Evolutionary conservation across 2,113 vertebrate genomes (phyloP).

Genomic region (Plestiodon gilberti): DNA sequence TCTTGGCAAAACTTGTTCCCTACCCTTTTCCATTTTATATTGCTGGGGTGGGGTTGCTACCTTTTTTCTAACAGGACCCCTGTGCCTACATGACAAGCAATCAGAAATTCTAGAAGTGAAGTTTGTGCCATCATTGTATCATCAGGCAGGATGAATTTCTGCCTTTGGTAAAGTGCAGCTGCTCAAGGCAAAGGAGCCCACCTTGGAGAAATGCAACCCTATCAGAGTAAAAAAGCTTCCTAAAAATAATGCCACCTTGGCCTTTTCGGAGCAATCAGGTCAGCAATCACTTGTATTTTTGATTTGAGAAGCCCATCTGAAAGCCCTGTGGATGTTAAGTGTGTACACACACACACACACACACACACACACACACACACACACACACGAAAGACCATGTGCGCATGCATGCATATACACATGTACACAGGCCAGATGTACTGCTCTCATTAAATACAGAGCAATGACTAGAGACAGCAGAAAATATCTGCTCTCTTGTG

Average conservation of each 20-base stretch:
- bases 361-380: too few relatives aligned
- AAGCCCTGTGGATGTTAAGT: too few relatives aligned
- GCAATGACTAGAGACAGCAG: background rate
- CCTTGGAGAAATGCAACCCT: background rate
- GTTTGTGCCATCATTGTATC: background rate
- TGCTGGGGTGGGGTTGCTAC: background rate
- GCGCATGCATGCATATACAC: too few relatives aligned
- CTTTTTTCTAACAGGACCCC: background rate
- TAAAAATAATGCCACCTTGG: background rate
- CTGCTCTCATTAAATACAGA: background rate
- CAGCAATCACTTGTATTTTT: background rate
- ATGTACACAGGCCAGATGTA: too few relatives aligned
- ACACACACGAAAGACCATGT: too few relatives aligned
- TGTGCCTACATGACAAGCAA: background rate
- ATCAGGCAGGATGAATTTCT: background rate
- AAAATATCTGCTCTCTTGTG: background rate
- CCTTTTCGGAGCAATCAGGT: background rate
- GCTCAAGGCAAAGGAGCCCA: background rate
- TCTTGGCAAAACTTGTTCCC: background rate
- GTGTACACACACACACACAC: background rate
- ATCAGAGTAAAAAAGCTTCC: background rate
- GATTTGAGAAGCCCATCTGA: background rate
- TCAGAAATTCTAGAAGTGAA: background rate
- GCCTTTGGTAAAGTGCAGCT: background rate
- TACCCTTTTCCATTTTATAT: background rate